phyloP scores from a whole-genome alignment of 2,797 vertebrate genomes.

The Sitta carolinensis region DNA sequence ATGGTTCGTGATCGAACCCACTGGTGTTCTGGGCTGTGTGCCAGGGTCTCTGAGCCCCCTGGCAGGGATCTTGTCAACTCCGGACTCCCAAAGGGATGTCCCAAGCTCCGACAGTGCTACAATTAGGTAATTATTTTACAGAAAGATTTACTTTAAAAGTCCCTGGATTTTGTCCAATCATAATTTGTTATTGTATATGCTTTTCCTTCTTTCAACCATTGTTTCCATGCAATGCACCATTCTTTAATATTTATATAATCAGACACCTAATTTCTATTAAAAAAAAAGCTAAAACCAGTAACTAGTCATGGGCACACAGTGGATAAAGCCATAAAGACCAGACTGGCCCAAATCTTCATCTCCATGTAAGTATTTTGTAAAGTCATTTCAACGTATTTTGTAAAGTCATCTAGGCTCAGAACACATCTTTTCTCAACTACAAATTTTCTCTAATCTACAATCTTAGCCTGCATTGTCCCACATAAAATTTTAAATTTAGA shows the following conservation, averaged over 20 bases:
- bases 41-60: too few species aligned
- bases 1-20: too few species aligned
- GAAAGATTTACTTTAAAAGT: neutral
- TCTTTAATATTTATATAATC: neutral
- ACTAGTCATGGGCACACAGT: neutral
- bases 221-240: neutral
- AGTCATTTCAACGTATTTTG: neutral
- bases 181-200: neutral
- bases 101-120: too few species aligned
- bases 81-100: too few species aligned
- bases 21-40: too few species aligned
- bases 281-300: neutral
- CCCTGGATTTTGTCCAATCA: rapidly evolving
- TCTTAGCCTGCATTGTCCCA: neutral
- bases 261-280: neutral
- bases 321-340: neutral
- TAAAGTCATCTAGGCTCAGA: neutral
- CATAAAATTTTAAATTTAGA: neutral
- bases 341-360: neutral
- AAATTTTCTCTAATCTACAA: neutral
- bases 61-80: too few species aligned
- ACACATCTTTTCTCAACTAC: neutral
- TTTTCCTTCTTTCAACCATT: neutral
- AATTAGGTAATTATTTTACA: neutral
- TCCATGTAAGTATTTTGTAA: neutral